Conservation (phyloP, 2,888 invertebrate species). For the Ophion ventricosus region DNA sequence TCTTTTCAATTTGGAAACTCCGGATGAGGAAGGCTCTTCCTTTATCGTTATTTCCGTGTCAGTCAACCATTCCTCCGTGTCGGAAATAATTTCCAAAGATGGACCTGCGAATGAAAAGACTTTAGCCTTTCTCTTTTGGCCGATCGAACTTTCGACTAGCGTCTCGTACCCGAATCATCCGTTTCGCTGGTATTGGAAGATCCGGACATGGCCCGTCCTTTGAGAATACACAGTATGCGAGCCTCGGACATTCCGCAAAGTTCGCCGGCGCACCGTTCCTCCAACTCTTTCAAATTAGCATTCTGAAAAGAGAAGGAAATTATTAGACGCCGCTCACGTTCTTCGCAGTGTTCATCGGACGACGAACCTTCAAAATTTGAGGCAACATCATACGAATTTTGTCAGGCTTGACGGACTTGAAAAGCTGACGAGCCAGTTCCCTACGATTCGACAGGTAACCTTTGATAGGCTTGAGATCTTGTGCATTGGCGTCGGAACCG, state of each 20-base stretch:
- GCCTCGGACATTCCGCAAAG: conserved; percentile 81
- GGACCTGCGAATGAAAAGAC: conserved; percentile 72
- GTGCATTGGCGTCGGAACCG: conserved; percentile 77
- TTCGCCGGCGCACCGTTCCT: conserved; percentile 80
- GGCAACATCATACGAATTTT: conserved; percentile 82
- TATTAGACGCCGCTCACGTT: neutral
- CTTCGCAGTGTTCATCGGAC: neutral
- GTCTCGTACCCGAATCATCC: conserved; percentile 77
- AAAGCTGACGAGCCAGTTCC: conserved; percentile 79
- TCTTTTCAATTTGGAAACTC: conserved; percentile 64
- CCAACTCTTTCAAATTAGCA: conserved; percentile 77
- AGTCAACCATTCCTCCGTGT: conserved; percentile 80
- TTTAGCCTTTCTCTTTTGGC: no score
- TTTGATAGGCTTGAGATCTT: conserved; percentile 80
- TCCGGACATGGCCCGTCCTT: conserved; percentile 78
- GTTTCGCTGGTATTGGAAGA: conserved; percentile 81
- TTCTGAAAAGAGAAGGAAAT: conserved; percentile 71
- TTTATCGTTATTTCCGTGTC: conserved; percentile 75
- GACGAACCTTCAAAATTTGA: conserved; percentile 78
- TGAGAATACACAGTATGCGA: conserved; percentile 78
- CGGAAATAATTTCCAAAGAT: conserved; percentile 82
- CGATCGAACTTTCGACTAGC: no score
- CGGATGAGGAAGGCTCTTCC: conserved; percentile 70
- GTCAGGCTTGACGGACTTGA: conserved; percentile 80
- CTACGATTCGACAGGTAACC: conserved; percentile 78